phyloP scores from a whole-genome alignment of 2,797 vertebrate species.

The Dipus sagitta region DNA sequence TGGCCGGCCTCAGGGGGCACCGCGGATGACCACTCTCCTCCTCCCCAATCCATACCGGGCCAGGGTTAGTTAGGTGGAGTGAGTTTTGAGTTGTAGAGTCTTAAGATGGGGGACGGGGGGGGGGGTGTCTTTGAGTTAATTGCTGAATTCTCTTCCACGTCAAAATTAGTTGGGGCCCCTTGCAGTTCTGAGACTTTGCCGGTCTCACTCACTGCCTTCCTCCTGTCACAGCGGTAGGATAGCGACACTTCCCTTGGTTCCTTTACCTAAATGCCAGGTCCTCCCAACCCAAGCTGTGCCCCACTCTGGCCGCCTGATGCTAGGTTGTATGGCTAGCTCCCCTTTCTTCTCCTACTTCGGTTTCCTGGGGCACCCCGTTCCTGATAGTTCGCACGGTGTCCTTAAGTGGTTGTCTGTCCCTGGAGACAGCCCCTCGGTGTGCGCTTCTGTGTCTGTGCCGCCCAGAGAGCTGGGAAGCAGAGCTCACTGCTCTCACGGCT shows the following conservation, averaged over 20 bases:
- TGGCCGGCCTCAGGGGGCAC: not conserved
- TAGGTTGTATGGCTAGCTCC: not conserved
- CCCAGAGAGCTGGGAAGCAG: not conserved
- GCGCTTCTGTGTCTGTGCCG: not conserved
- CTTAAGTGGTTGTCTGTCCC: not conserved
- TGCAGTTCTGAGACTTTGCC: constrained; percentile 18
- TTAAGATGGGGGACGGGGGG: too few relatives aligned
- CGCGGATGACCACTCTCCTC: not conserved
- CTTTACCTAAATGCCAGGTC: not conserved
- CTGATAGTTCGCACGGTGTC: not conserved
- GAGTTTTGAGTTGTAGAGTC: not conserved
- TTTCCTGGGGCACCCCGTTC: not conserved
- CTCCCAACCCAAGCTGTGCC: not conserved
- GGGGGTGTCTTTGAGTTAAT: not conserved
- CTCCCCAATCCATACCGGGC: not conserved
- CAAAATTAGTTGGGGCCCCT: not conserved
- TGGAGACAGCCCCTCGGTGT: not conserved
- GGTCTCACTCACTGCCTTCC: not conserved
- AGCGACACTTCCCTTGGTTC: not conserved
- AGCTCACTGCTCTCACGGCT: not conserved
- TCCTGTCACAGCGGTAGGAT: not conserved
- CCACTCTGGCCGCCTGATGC: not conserved
- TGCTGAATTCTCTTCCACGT: not conserved
- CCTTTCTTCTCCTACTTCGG: not conserved
- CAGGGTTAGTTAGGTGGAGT: too few relatives aligned